A percentile compares a stretch with the other conserved stretches of the same genome.
Evolutionary conservation across 53 echinoderm and acorn worm species (phyloP).

Genomic region (Echinarachnius parma): DNA sequence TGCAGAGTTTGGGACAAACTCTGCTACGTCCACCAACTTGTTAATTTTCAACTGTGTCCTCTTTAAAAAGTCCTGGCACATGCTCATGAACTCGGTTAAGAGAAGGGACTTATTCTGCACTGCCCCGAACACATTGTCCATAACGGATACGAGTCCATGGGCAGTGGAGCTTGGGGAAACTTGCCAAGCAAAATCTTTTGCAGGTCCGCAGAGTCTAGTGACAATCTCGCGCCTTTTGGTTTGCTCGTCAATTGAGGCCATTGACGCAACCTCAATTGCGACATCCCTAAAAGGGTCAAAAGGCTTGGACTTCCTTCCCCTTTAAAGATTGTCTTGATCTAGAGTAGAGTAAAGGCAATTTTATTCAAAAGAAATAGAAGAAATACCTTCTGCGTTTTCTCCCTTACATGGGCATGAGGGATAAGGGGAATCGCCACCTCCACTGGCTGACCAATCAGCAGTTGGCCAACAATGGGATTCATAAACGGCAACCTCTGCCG

Average conservation of each 20-base stretch:
- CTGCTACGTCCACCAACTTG: not conserved
- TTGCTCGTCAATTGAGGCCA: not conserved
- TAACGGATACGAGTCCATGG: not conserved
- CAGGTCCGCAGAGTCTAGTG: not conserved
- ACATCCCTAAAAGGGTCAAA: constrained; percentile 3
- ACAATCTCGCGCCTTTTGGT: not conserved
- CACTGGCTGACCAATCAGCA: too few species aligned
- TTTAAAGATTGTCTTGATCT: too few species aligned
- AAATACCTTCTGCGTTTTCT: too few species aligned
- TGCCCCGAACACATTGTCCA: not conserved
- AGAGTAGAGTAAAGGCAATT: too few species aligned
- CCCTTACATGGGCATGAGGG: too few species aligned
- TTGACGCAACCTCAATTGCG: not conserved
- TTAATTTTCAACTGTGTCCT: not conserved
- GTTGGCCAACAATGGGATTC: too few species aligned
- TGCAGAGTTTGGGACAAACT: not conserved
- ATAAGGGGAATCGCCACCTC: too few species aligned
- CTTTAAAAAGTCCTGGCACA: constrained; percentile 19
- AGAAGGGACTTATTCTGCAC: constrained; percentile 18
- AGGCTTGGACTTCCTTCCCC: too few species aligned
- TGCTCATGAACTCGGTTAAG: constrained; percentile 8
- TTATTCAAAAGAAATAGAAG: too few species aligned
- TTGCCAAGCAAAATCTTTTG: constrained; percentile 15
- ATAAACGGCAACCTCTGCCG: too few species aligned
- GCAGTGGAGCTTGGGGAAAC: not conserved